Conservation (phyloP, 2,797 vertebrate species). For the Ispidina picta region DNA sequence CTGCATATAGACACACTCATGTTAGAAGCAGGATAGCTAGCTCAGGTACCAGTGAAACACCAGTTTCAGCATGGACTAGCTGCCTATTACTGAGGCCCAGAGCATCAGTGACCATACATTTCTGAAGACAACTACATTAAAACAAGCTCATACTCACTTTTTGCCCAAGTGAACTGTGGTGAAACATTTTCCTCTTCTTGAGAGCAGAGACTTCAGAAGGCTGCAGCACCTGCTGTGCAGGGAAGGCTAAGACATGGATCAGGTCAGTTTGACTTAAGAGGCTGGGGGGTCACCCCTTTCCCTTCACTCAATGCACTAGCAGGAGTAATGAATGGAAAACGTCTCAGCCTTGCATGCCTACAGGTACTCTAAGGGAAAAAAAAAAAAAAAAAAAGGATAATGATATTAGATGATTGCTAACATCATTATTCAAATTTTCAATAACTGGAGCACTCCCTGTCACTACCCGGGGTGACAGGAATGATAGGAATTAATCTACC, state of each 20-base stretch:
- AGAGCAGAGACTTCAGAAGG: background rate
- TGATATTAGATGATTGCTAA: background rate
- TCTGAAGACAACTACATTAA: background rate
- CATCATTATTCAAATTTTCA: background rate
- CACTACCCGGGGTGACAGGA: background rate
- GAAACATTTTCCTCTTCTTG: background rate
- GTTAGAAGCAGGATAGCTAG: background rate
- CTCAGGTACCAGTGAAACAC: background rate
- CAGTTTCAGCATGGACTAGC: background rate
- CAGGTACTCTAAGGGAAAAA: background rate
- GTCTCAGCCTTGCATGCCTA: background rate
- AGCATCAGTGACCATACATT: fast-evolving
- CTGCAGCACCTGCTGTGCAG: background rate
- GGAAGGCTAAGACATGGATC: background rate
- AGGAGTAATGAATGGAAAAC: background rate
- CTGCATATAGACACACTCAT: background rate
- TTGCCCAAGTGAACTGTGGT: fast-evolving
- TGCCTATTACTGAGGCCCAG: background rate
- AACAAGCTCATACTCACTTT: background rate
- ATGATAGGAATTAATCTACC: background rate
- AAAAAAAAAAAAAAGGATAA: background rate
- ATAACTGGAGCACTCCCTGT: background rate
- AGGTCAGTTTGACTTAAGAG: background rate
- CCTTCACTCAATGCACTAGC: too few species aligned
- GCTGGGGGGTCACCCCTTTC: background rate